Evolutionary conservation across 2,888 invertebrate genomes (phyloP).

Genomic region (Rambutsinella grinnellia): DNA sequence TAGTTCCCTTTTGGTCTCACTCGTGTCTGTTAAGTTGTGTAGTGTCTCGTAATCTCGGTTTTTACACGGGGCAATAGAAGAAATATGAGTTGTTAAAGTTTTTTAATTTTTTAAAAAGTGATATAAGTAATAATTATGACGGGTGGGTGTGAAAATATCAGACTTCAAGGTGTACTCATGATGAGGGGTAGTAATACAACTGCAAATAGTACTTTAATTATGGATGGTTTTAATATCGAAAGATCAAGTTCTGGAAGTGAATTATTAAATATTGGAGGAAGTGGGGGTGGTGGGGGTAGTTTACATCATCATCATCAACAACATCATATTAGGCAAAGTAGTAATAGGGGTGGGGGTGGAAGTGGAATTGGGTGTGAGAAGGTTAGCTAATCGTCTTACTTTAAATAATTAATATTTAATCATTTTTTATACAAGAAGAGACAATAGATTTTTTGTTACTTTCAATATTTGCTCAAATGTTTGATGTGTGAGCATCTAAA

Average conservation of each 20-base stretch:
- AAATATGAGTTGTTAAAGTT: constrained; percentile 8
- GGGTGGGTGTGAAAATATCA: constrained; percentile 15
- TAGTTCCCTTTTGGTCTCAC: not conserved
- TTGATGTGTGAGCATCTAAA: too few species aligned
- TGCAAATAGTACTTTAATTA: too few species aligned
- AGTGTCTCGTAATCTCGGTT: not conserved
- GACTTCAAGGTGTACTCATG: constrained; percentile 9
- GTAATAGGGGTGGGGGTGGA: not conserved
- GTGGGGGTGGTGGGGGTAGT: constrained; percentile 2
- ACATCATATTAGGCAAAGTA: too few species aligned
- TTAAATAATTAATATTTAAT: too few species aligned
- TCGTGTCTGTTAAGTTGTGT: not conserved
- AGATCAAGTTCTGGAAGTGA: constrained; percentile 5
- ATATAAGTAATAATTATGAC: too few species aligned
- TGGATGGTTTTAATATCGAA: not conserved
- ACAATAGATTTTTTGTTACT: too few species aligned
- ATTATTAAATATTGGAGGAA: constrained; percentile 8
- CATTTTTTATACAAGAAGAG: too few species aligned
- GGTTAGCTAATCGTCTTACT: too few species aligned
- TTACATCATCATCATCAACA: too few species aligned
- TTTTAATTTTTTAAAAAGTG: too few species aligned
- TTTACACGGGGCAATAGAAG: not conserved
- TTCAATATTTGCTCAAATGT: too few species aligned
- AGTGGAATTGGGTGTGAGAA: not conserved
- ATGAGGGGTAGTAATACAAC: not conserved